Evolutionary conservation across 37 sponge, comb jelly and placozoan species (phyloP).

Genomic region (Chondrosia reniformis): DNA sequence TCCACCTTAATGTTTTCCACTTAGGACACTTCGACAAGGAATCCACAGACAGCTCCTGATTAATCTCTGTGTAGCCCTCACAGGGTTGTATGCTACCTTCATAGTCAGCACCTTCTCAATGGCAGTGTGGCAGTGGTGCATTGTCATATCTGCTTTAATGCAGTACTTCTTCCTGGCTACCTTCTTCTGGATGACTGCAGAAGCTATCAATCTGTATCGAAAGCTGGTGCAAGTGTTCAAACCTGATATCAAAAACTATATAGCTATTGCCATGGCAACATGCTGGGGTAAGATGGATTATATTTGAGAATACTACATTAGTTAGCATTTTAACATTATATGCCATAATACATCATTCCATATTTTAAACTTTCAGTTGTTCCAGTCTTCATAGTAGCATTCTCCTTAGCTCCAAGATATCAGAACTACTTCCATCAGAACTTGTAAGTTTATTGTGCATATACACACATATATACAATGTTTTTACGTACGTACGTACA

Average conservation of each 20-base stretch:
- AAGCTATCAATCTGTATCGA: conserved; percentile 20
- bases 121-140: conserved; percentile 1
- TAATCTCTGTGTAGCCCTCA: neutral
- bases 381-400: conserved; percentile 23
- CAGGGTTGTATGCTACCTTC: neutral
- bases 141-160: conserved; percentile 7
- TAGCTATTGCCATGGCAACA: neutral
- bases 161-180: conserved; percentile 48
- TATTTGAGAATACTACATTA: neutral
- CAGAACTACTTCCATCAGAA: too few relatives aligned
- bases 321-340: too few relatives aligned
- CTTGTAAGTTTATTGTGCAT: too few relatives aligned
- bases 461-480: too few relatives aligned
- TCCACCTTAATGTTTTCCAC: neutral
- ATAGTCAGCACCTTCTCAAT: neutral
- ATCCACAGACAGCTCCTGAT: neutral
- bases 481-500: too few relatives aligned
- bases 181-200: conserved; percentile 22
- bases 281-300: conserved; percentile 28
- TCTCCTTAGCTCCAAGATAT: conserved; percentile 28
- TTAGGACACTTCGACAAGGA: neutral
- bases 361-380: conserved; percentile 21
- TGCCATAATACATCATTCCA: too few relatives aligned
- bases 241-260: neutral
- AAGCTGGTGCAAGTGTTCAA: conserved; percentile 22